Evolutionary conservation across 1,140 invertebrate species (phyloP).

Genomic region (Drosophila melanogaster): Release_6_plus_ISO1_MT NT_037436.4:8077001-8077500

Average conservation of each 20-base stretch:
- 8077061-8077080: slow-evolving; percentile 29
- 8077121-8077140: slow-evolving; percentile 6
- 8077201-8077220: slow-evolving; percentile 37
- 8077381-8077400: slow-evolving; percentile 65
- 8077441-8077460: slow-evolving; percentile 61
- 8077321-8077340: not conserved
- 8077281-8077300: slow-evolving; percentile 10
- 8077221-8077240: slow-evolving; percentile 30
- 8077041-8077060: slow-evolving; percentile 37
- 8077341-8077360: slow-evolving; percentile 17
- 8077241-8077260: slow-evolving; percentile 30
- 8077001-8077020: slow-evolving; percentile 51
- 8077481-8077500: slow-evolving; percentile 28
- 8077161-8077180: slow-evolving; percentile 28
- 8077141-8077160: slow-evolving; percentile 39
- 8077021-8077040: slow-evolving; percentile 28
- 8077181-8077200: slow-evolving; percentile 21
- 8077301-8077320: not conserved
- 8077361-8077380: slow-evolving; percentile 17
- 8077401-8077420: slow-evolving; percentile 64
- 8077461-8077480: slow-evolving; percentile 11
- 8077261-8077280: slow-evolving; percentile 22
- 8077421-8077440: slow-evolving; percentile 67
- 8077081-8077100: slow-evolving; percentile 44
- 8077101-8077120: slow-evolving; percentile 42